A percentile compares a stretch with the other conserved stretches of the same genome.
Evolutionary conservation across 2,113 vertebrate species (phyloP).

Genomic region (Cyprinodon tularosa): DNA sequence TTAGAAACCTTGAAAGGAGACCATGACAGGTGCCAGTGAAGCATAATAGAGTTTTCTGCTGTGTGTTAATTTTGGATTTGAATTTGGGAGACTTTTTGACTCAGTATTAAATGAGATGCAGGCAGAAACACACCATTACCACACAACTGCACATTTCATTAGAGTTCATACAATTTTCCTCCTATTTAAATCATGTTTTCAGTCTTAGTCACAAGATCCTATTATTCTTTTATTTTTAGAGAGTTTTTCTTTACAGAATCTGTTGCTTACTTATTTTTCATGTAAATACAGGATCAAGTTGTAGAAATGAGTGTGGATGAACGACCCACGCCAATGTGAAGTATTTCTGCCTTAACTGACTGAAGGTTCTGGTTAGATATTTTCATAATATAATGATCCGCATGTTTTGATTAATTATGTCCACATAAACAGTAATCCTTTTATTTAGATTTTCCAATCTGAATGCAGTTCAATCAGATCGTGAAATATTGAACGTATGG

Average conservation of each 20-base stretch:
- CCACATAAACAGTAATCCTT: no score
- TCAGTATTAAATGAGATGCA: conserved; percentile 32
- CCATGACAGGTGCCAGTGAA: conserved; percentile 48
- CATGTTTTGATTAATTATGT: no score
- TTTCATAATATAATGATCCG: no score
- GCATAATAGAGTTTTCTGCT: conserved; percentile 37
- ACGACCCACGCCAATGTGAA: no score
- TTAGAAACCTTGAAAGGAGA: conserved; percentile 72
- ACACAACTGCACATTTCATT: conserved; percentile 20
- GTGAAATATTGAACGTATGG: no score
- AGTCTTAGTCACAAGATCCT: conserved; percentile 12
- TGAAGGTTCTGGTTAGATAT: no score
- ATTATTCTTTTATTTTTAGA: neutral
- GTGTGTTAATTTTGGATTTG: conserved; percentile 26
- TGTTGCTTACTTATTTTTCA: neutral
- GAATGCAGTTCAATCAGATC: no score
- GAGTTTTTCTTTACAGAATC: neutral
- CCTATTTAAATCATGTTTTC: conserved; percentile 10
- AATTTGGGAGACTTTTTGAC: conserved; percentile 24
- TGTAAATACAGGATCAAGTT: no score
- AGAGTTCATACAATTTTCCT: conserved; percentile 28
- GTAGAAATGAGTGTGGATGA: no score
- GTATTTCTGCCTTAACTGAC: no score
- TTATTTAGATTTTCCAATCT: no score
- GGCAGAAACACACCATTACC: conserved; percentile 9